Evolutionary conservation across 2,113 vertebrate genomes (phyloP).

Genomic region (Tautogolabrus adspersus): DNA sequence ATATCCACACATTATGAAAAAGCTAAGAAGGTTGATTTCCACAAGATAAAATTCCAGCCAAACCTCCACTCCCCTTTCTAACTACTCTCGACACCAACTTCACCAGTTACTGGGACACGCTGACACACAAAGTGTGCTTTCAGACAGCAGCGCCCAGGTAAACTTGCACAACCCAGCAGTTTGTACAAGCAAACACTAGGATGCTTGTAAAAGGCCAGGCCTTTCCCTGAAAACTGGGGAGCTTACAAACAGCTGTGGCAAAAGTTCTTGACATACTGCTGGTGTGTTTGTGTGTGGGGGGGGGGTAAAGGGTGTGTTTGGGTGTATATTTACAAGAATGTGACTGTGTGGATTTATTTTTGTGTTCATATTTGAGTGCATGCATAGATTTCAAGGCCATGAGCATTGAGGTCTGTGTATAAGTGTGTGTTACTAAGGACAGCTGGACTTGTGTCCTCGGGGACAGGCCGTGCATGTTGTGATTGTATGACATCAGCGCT

Average conservation of each 20-base stretch:
- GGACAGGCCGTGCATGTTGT: slow-evolving; percentile 50
- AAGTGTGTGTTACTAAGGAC: slow-evolving; percentile 42
- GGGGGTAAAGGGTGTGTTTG: slow-evolving; percentile 55
- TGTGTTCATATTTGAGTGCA: slow-evolving; percentile 25
- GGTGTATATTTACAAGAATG: slow-evolving; percentile 52
- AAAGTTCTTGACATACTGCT: slow-evolving; percentile 59
- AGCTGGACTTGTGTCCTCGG: slow-evolving; percentile 63
- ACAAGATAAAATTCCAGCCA: slow-evolving; percentile 46
- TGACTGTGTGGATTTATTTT: slow-evolving; percentile 35
- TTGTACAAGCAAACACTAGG: slow-evolving; percentile 74
- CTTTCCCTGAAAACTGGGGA: slow-evolving; percentile 64
- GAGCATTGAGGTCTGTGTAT: slow-evolving; percentile 21
- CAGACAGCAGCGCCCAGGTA: slow-evolving; percentile 56
- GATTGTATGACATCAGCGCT: slow-evolving; percentile 52
- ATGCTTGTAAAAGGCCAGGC: slow-evolving; percentile 74
- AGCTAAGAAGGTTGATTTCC: slow-evolving; percentile 35
- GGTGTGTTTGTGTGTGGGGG: slow-evolving; percentile 55
- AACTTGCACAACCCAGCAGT: slow-evolving; percentile 72
- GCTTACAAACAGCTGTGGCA: slow-evolving; percentile 54
- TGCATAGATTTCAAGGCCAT: slow-evolving; percentile 21
- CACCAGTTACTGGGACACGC: slow-evolving; percentile 52
- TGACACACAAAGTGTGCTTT: slow-evolving; percentile 72
- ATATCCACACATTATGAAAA: slow-evolving; percentile 25
- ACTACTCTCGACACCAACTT: slow-evolving; percentile 66
- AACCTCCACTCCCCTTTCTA: slow-evolving; percentile 34